These are phyloP conservation scores for Girardinichthys multiradiatus DNA, from an alignment of 2,113 vertebrate genomes.

Conservation along the genomic window DNA sequence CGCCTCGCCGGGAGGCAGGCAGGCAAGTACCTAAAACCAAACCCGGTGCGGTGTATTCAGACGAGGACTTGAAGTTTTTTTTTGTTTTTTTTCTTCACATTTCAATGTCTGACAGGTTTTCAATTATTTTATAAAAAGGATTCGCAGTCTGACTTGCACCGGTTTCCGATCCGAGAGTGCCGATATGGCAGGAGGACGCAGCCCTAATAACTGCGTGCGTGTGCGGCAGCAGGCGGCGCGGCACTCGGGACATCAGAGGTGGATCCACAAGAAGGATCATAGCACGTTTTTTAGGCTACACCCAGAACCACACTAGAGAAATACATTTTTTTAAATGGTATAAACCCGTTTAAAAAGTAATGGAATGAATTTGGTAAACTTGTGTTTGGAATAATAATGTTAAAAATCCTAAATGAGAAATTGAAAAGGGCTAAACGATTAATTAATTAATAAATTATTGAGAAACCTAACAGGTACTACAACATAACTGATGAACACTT, in stretches of 20 bases:
- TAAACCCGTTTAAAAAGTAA: background rate
- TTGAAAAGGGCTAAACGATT: no score
- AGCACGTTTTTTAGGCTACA: background rate
- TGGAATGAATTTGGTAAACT: background rate
- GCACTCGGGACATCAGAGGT: conserved; percentile 50
- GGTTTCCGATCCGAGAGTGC: conserved; percentile 6
- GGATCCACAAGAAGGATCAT: conserved; percentile 3
- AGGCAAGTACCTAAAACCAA: background rate
- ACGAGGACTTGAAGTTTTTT: background rate
- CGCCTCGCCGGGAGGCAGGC: conserved; percentile 5
- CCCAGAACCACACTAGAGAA: background rate
- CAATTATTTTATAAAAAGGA: conserved; percentile 1
- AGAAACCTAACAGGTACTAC: no score
- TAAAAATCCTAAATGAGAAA: no score
- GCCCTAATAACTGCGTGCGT: conserved; percentile 31
- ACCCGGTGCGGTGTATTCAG: conserved; percentile 1
- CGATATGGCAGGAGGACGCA: conserved; percentile 11
- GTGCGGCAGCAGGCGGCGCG: conserved; percentile 25
- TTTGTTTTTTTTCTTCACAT: no score
- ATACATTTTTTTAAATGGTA: background rate
- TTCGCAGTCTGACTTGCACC: background rate
- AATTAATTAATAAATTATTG: no score
- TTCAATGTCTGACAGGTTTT: background rate
- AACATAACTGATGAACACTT: no score
- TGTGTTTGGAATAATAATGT: background rate